These are phyloP conservation scores for Vidua chalybeata DNA, from an alignment of 2,113 vertebrate genomes.

Conservation along the genomic window DNA sequence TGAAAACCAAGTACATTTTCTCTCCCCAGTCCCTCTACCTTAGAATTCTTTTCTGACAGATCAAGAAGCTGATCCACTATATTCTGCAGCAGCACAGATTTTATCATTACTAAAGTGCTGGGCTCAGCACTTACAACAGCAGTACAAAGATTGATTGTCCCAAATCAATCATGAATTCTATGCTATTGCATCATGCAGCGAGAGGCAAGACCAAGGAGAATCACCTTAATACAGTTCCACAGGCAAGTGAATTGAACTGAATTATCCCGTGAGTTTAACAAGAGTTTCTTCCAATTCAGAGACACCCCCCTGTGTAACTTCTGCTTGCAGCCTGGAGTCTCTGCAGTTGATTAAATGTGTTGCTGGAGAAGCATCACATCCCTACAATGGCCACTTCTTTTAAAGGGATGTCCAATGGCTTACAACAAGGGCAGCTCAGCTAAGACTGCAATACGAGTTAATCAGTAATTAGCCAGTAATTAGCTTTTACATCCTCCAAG, in stretches of 20 bases:
- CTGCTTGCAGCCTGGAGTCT: background rate
- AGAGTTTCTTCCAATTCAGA: background rate
- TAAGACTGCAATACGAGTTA: background rate
- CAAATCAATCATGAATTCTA: background rate
- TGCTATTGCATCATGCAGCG: accelerated
- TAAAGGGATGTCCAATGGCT: background rate
- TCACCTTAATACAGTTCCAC: background rate
- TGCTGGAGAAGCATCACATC: background rate
- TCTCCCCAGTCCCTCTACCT: background rate
- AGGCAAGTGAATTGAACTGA: background rate
- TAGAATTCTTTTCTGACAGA: background rate
- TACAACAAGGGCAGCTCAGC: background rate
- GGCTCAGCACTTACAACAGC: background rate
- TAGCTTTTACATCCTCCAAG: background rate
- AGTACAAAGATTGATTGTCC: background rate
- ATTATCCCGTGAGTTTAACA: background rate
- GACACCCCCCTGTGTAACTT: background rate
- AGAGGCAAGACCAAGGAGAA: background rate
- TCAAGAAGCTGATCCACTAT: background rate
- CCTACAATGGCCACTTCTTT: background rate
- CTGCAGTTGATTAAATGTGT: background rate
- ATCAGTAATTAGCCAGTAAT: background rate
- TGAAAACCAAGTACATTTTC: background rate
- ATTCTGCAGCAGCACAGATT: background rate
- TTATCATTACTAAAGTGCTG: background rate